Conservation (phyloP, 2,797 vertebrate species). For the Zalophus californianus region DNA sequence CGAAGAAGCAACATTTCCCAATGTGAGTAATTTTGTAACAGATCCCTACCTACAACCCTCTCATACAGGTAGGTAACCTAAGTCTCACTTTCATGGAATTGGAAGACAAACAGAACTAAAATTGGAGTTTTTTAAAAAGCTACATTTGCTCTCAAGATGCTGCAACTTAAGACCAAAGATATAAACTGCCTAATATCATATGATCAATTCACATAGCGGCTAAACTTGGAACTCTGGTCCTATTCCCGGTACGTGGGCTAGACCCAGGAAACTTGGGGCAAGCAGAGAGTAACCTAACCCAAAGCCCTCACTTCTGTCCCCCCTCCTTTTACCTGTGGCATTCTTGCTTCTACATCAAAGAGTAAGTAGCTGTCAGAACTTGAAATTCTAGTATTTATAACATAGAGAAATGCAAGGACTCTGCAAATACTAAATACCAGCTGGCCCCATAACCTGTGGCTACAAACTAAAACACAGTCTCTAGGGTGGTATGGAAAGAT, state of each 20-base stretch:
- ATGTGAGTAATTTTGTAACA: background rate
- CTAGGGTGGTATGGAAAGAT: background rate
- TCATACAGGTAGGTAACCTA: background rate
- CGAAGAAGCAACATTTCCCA: background rate
- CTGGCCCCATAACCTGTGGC: background rate
- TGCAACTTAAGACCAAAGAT: background rate
- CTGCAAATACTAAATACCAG: background rate
- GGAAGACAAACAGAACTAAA: background rate
- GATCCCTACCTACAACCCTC: background rate
- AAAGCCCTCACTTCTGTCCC: background rate
- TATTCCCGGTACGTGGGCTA: background rate
- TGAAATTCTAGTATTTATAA: background rate
- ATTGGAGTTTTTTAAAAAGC: background rate
- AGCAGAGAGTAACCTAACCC: background rate
- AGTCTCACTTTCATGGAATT: background rate
- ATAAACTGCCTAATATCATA: background rate
- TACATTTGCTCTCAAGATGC: conserved; percentile 8
- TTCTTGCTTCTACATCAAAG: background rate
- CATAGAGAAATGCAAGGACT: background rate
- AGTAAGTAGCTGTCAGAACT: background rate
- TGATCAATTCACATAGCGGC: background rate
- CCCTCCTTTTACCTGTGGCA: background rate
- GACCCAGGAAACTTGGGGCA: background rate
- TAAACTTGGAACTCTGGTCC: background rate
- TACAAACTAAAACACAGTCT: background rate